Percentiles rank a stretch among this genome's conserved stretches.
These are phyloP conservation scores for Anseranas semipalmata DNA, from an alignment of 2,113 vertebrate genomes.

Conservation along the genomic window DNA sequence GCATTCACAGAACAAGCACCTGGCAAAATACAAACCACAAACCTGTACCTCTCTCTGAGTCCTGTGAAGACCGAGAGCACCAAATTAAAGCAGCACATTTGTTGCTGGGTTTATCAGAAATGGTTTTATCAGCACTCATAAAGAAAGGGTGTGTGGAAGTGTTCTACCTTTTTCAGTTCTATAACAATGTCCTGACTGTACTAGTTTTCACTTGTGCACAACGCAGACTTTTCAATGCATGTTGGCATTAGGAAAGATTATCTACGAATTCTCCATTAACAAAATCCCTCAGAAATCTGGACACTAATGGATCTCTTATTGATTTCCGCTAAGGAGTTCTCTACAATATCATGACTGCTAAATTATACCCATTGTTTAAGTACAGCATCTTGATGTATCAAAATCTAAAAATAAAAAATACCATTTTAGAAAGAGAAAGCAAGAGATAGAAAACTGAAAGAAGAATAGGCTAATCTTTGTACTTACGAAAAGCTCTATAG, in stretches of 20 bases:
- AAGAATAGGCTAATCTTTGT: not conserved
- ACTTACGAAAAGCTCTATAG: slow-evolving; percentile 93
- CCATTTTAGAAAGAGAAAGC: not conserved
- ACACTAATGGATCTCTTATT: not conserved
- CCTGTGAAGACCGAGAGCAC: not conserved
- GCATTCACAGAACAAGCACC: not conserved
- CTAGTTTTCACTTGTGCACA: not conserved
- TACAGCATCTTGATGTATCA: not conserved
- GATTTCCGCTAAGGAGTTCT: not conserved
- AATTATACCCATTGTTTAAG: not conserved
- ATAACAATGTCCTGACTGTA: not conserved
- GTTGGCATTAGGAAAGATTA: not conserved
- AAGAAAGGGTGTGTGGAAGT: not conserved
- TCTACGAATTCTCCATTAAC: not conserved
- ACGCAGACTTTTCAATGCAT: not conserved
- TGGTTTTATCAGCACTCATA: not conserved
- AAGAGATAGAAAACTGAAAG: not conserved
- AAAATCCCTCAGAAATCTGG: not conserved
- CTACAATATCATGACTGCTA: not conserved
- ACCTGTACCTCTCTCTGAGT: accelerated
- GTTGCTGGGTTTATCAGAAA: not conserved
- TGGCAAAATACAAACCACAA: not conserved
- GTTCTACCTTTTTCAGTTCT: accelerated
- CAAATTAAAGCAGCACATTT: not conserved
- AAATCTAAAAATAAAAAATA: not conserved